These are phyloP conservation scores for Pseudoatta argentina DNA, from an alignment of 1,140 invertebrate species.

Conservation along the genomic window DNA sequence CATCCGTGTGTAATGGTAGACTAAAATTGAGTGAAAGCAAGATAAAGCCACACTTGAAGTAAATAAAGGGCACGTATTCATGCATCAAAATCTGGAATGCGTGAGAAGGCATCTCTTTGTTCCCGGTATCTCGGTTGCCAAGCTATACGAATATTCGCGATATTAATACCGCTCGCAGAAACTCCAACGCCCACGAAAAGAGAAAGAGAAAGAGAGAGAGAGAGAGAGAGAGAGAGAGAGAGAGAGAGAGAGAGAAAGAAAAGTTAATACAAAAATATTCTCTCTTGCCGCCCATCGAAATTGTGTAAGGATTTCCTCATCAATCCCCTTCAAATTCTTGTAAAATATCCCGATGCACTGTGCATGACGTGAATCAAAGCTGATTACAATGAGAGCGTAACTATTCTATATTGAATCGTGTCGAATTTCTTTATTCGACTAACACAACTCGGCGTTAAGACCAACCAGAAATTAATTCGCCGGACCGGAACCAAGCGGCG, in stretches of 20 bases:
- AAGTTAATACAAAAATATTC: conserved; percentile 39
- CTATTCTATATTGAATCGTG: neutral
- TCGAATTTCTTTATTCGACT: conserved; percentile 3
- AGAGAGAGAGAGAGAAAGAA: neutral
- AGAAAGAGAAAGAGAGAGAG: neutral
- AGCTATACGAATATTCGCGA: conserved; percentile 31
- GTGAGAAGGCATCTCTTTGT: conserved; percentile 48
- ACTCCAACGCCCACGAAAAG: neutral
- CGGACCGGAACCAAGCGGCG: conserved; percentile 16
- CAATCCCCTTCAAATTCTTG: neutral
- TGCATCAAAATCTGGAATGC: conserved; percentile 34
- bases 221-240: neutral
- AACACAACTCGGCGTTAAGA: conserved; percentile 13
- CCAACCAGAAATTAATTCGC: conserved; percentile 22
- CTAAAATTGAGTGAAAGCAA: conserved; percentile 23
- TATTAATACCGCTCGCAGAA: conserved; percentile 38
- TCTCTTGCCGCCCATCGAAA: conserved; percentile 9
- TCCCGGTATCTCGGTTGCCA: conserved; percentile 1
- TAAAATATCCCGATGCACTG: conserved; percentile 7
- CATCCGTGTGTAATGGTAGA: neutral
- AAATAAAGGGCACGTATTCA: conserved; percentile 47
- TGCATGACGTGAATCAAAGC: neutral
- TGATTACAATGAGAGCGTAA: conserved; percentile 24
- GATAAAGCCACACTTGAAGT: conserved; percentile 14
- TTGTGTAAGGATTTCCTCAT: conserved; percentile 30